phyloP scores from a whole-genome alignment of 2,888 invertebrate genomes.

The Pammene aurita region DNA sequence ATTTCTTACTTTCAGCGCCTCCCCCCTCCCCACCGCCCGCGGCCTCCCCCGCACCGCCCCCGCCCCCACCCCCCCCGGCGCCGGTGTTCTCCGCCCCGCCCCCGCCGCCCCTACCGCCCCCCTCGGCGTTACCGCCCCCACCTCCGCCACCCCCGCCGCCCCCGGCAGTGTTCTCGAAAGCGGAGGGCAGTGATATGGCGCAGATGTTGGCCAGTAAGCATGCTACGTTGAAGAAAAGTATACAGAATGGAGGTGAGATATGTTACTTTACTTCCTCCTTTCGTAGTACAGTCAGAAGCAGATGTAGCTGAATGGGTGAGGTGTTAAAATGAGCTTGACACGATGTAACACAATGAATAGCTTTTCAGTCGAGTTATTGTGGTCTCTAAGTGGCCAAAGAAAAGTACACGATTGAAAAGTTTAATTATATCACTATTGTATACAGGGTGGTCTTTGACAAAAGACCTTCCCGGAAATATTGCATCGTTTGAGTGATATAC shows the following conservation, averaged over 20 bases:
- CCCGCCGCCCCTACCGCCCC: conserved; percentile 36
- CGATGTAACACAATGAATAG: no score
- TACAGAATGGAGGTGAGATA: conserved; percentile 79
- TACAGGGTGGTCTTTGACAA: no score
- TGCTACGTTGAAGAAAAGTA: conserved; percentile 77
- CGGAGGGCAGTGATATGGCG: conserved; percentile 77
- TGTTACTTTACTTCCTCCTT: neutral
- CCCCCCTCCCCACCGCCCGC: conserved; percentile 24
- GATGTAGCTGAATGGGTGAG: no score
- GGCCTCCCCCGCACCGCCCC: conserved; percentile 29
- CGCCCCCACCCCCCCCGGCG: neutral
- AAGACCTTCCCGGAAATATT: no score
- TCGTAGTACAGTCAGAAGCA: no score
- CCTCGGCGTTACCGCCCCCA: conserved; percentile 9
- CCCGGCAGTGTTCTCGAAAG: conserved; percentile 60
- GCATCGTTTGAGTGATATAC: no score
- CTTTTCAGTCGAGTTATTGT: no score
- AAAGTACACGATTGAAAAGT: no score
- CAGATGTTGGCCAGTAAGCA: conserved; percentile 83
- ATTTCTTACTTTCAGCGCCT: conserved; percentile 15
- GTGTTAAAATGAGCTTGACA: no score
- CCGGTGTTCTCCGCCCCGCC: conserved; percentile 11
- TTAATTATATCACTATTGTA: no score
- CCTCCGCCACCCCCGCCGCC: conserved; percentile 73
- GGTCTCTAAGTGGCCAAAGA: no score